Evolutionary conservation across 2,888 invertebrate species (phyloP).

Genomic region (Nephrotoma guestfalica): DNA sequence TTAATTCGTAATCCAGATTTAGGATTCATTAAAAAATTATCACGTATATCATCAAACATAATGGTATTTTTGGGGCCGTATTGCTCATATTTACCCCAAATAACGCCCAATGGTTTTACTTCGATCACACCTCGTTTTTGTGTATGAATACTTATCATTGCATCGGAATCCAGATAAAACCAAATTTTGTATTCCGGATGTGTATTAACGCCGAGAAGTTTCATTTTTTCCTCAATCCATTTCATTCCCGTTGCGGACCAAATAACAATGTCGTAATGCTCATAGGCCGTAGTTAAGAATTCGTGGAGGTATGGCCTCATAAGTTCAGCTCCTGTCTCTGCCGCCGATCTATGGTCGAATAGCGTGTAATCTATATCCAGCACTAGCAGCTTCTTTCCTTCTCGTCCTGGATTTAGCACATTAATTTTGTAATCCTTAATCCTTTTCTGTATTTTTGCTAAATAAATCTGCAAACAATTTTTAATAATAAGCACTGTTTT

Average conservation of each 20-base stretch:
- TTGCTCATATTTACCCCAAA: constrained; percentile 90
- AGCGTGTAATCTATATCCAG: constrained; percentile 93
- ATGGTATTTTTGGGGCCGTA: constrained; percentile 86
- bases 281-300: constrained; percentile 74
- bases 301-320: constrained; percentile 95
- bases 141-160: constrained; percentile 90
- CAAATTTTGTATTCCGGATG: constrained; percentile 80
- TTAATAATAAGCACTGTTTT: constrained; percentile 17
- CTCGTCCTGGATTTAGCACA: constrained; percentile 64
- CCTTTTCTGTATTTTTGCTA: constrained; percentile 69
- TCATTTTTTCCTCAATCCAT: constrained; percentile 97
- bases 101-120: constrained; percentile 90
- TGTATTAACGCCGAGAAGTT: constrained; percentile 68
- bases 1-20: constrained; percentile 81
- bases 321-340: constrained; percentile 73
- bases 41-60: constrained; percentile 92
- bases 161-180: constrained; percentile 80
- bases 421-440: constrained; percentile 72
- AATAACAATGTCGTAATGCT: constrained; percentile 89
- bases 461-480: constrained; percentile 40
- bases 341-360: constrained; percentile 88
- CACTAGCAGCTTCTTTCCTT: constrained; percentile 79
- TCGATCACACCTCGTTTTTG: constrained; percentile 84
- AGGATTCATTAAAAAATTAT: constrained; percentile 97
- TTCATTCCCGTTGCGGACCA: constrained; percentile 99